Evolutionary conservation across 2,113 vertebrate species (phyloP).

Genomic region (Malurus elegans): DNA sequence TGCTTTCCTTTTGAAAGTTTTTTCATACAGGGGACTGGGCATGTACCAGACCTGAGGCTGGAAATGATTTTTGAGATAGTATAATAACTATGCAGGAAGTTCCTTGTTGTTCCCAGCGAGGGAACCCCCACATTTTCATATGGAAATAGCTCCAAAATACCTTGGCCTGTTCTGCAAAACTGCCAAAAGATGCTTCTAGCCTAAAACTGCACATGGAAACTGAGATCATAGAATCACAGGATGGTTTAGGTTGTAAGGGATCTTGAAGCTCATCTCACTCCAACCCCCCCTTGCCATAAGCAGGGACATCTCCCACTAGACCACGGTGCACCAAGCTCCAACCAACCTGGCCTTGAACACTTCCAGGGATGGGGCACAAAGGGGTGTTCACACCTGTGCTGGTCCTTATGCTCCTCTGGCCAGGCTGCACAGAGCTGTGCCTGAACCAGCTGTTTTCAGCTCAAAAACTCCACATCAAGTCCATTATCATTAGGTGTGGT

Average conservation of each 20-base stretch:
- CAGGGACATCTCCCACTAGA: background rate
- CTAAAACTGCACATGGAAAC: background rate
- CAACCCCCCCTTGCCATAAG: background rate
- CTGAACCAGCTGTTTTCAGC: background rate
- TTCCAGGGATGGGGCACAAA: background rate
- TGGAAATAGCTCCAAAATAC: background rate
- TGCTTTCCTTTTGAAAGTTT: background rate
- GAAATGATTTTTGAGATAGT: background rate
- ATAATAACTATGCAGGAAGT: slow-evolving; percentile 31
- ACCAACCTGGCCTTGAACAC: background rate
- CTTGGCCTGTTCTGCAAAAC: background rate
- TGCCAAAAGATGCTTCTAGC: background rate
- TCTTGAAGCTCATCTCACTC: background rate
- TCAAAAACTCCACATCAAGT: background rate
- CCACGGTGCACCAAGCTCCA: background rate
- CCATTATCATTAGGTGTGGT: background rate
- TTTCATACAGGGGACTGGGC: background rate
- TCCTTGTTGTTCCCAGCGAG: slow-evolving; percentile 7
- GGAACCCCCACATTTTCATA: slow-evolving; percentile 1
- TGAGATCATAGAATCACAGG: background rate
- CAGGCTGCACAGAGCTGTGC: background rate
- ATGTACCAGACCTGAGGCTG: background rate
- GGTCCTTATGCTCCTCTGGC: accelerated
- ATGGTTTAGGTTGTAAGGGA: background rate
- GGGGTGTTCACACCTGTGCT: background rate